Percentiles rank a stretch among this genome's conserved stretches.
These are phyloP conservation scores for Chelmon rostratus DNA, from an alignment of 2,797 vertebrate genomes.

Conservation along the genomic window DNA sequence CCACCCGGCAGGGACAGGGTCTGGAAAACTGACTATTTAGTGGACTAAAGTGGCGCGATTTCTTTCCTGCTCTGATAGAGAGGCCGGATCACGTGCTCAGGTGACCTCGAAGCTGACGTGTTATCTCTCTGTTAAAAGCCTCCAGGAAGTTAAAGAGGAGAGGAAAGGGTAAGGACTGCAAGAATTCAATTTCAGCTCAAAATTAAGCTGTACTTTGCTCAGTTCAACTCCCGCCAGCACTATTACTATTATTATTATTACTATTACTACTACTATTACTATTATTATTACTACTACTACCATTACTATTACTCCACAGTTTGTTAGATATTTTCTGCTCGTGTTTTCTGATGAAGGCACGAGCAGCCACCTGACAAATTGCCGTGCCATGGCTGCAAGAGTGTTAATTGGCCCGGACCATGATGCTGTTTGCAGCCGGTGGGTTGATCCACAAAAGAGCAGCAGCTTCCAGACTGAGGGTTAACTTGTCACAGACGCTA, in stretches of 20 bases:
- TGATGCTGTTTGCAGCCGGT: constrained; percentile 44
- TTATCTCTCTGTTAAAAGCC: constrained; percentile 30
- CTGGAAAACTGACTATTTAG: constrained; percentile 31
- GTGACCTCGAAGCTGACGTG: constrained; percentile 39
- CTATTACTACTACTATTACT: constrained; percentile 72
- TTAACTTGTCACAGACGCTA: constrained; percentile 65
- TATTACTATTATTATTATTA: constrained; percentile 71
- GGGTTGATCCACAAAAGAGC: constrained; percentile 42
- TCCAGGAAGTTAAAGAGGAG: constrained; percentile 35
- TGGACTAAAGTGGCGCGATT: constrained; percentile 26
- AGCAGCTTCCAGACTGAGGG: constrained; percentile 47
- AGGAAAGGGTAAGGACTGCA: constrained; percentile 60
- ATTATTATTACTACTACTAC: constrained; percentile 73
- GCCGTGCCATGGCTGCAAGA: constrained; percentile 40
- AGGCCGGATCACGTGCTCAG: constrained; percentile 47
- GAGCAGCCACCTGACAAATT: constrained; percentile 46
- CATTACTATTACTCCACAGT: constrained; percentile 51
- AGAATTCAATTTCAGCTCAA: constrained; percentile 48
- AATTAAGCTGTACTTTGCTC: constrained; percentile 64
- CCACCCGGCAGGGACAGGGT: constrained; percentile 40
- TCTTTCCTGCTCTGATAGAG: not conserved
- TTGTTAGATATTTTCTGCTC: constrained; percentile 23
- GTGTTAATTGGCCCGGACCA: constrained; percentile 37
- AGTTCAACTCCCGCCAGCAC: constrained; percentile 51
- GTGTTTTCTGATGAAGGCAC: constrained; percentile 50